A percentile compares a stretch with the other conserved stretches of the same genome.
phyloP scores from a whole-genome alignment of 2,797 vertebrate species.

The Anomalospiza imberbis region DNA sequence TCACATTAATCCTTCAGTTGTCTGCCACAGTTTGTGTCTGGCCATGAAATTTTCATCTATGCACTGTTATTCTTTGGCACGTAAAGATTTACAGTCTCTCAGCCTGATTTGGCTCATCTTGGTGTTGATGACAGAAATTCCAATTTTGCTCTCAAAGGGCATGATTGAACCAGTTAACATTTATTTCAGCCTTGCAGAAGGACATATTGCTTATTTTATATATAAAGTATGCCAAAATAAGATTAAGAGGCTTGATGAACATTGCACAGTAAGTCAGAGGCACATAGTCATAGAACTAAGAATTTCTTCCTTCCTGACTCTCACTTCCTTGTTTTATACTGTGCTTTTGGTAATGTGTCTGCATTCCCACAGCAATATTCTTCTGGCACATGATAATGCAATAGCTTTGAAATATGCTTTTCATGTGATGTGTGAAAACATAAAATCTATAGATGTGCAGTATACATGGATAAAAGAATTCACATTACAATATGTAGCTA shows the following conservation, averaged over 20 bases:
- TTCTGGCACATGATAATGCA: constrained; percentile 26
- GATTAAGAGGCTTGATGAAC: neutral
- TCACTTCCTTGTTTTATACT: neutral
- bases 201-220: neutral
- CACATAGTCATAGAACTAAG: neutral
- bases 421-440: constrained; percentile 44
- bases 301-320: neutral
- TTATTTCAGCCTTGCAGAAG: constrained; percentile 19
- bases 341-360: constrained; percentile 19
- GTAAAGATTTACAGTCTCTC: neutral
- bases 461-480: constrained; percentile 22
- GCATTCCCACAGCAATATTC: constrained; percentile 41
- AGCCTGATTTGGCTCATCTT: constrained; percentile 2
- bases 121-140: neutral
- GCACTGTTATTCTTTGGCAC: neutral
- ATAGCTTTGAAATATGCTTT: constrained; percentile 56
- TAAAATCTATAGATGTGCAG: constrained; percentile 37
- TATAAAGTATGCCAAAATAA: neutral
- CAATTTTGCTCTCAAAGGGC: neutral
- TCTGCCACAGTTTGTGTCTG: neutral
- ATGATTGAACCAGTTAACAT: constrained; percentile 6
- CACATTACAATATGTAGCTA: constrained; percentile 14
- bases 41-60: neutral
- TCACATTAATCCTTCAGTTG: neutral
- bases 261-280: neutral